A percentile compares a stretch with the other conserved stretches of the same genome.
These are phyloP conservation scores for Melikaiella ostensackeni DNA, from an alignment of 2,888 invertebrate genomes.

Conservation along the genomic window DNA sequence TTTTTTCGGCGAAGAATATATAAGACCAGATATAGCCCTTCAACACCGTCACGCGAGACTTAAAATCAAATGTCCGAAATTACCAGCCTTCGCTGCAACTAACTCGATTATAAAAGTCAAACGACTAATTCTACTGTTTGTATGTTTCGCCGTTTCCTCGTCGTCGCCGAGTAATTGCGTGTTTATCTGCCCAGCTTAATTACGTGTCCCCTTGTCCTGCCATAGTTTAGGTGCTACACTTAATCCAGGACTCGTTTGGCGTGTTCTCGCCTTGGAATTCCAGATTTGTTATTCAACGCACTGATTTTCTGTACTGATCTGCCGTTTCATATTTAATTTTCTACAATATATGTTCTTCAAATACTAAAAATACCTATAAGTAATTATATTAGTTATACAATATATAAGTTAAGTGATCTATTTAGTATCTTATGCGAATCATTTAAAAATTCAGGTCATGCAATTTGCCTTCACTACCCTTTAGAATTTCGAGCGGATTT, in stretches of 20 bases:
- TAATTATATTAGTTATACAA: not conserved
- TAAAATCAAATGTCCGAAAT: constrained; percentile 9
- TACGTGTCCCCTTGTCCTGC: constrained; percentile 35
- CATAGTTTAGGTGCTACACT: constrained; percentile 16
- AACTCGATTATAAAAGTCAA: constrained; percentile 37
- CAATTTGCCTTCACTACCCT: too few relatives aligned
- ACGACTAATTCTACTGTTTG: constrained; percentile 14
- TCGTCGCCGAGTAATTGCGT: constrained; percentile 35
- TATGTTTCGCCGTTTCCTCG: constrained; percentile 12
- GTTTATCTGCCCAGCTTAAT: constrained; percentile 39
- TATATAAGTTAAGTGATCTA: not conserved
- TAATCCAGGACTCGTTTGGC: constrained; percentile 10
- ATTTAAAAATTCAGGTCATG: not conserved
- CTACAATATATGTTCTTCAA: not conserved
- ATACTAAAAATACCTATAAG: too few relatives aligned
- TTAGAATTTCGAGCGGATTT: too few relatives aligned
- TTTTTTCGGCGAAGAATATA: not conserved
- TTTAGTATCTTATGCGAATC: too few relatives aligned
- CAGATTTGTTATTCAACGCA: not conserved
- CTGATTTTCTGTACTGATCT: not conserved
- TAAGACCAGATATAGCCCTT: not conserved
- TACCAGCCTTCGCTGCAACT: not conserved
- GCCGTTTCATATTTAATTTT: not conserved
- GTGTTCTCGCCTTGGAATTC: not conserved
- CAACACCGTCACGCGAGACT: not conserved